Conservation (phyloP, 2,797 vertebrate genomes). For the Etheostoma perlongum region DNA sequence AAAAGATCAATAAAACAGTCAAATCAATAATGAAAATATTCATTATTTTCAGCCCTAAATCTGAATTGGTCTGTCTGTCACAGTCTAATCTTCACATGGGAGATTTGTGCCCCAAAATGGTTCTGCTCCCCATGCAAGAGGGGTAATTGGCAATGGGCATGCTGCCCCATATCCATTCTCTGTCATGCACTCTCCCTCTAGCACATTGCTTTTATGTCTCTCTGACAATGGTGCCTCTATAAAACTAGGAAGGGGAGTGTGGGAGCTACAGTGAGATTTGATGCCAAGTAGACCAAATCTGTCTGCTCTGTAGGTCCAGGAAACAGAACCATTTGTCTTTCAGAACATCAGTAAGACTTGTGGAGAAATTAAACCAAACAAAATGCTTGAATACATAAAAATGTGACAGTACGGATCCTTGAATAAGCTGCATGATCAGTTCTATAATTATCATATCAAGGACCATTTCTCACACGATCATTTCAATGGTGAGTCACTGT, state of each 20-base stretch:
- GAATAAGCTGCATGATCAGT: constrained; percentile 28
- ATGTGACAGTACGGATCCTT: constrained; percentile 11
- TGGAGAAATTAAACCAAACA: not conserved
- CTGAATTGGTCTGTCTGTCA: not conserved
- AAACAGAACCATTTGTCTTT: not conserved
- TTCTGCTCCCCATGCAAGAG: constrained; percentile 27
- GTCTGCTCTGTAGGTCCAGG: not conserved
- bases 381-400: not conserved
- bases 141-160: constrained; percentile 44
- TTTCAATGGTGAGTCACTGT: constrained; percentile 55
- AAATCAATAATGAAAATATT: not conserved
- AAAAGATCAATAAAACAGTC: not conserved
- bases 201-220: constrained; percentile 50
- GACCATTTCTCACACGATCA: constrained; percentile 23
- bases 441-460: constrained; percentile 33
- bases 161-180: constrained; percentile 44
- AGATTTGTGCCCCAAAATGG: constrained; percentile 31
- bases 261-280: constrained; percentile 17
- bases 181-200: constrained; percentile 45
- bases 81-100: constrained; percentile 30
- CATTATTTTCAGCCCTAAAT: not conserved
- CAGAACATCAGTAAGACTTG: not conserved
- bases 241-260: constrained; percentile 37
- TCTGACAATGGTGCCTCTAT: constrained; percentile 64
- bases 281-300: constrained; percentile 26